Conservation (phyloP, 1,140 invertebrate genomes). For the Melipona quadrifasciata region DNA sequence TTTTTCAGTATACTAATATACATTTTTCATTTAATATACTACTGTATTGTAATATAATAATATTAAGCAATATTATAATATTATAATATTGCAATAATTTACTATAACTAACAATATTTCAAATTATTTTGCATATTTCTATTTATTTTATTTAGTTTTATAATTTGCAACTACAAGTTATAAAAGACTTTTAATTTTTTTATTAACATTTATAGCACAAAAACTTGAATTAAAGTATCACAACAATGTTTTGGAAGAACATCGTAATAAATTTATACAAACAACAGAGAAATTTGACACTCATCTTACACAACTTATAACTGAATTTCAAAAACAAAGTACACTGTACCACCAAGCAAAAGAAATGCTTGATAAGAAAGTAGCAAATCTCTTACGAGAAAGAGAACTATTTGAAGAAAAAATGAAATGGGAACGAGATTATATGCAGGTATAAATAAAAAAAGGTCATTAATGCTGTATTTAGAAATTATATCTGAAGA, state of each 20-base stretch:
- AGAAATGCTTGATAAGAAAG: conserved; percentile 68
- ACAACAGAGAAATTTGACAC: conserved; percentile 70
- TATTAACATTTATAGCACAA: conserved; percentile 65
- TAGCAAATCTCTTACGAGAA: conserved; percentile 71
- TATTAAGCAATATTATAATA: neutral
- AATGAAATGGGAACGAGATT: conserved; percentile 74
- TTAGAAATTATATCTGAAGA: neutral
- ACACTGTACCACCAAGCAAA: conserved; percentile 64
- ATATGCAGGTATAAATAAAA: conserved; percentile 69
- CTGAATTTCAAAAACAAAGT: conserved; percentile 73
- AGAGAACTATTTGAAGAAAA: conserved; percentile 76
- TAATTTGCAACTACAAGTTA: neutral
- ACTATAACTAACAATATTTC: conserved; percentile 19
- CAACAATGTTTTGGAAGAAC: conserved; percentile 61
- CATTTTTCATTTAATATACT: neutral
- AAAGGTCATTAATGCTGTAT: neutral
- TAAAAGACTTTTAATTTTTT: neutral
- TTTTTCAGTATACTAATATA: conserved; percentile 2
- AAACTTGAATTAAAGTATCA: conserved; percentile 71
- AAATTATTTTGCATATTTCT: conserved; percentile 5
- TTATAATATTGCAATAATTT: too few relatives aligned
- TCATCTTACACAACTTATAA: conserved; percentile 60
- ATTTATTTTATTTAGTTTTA: neutral
- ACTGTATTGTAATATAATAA: neutral
- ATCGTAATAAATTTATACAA: conserved; percentile 70